Evolutionary conservation across 2,113 vertebrate species (phyloP).

Genomic region (Takifugu flavidus): DNA sequence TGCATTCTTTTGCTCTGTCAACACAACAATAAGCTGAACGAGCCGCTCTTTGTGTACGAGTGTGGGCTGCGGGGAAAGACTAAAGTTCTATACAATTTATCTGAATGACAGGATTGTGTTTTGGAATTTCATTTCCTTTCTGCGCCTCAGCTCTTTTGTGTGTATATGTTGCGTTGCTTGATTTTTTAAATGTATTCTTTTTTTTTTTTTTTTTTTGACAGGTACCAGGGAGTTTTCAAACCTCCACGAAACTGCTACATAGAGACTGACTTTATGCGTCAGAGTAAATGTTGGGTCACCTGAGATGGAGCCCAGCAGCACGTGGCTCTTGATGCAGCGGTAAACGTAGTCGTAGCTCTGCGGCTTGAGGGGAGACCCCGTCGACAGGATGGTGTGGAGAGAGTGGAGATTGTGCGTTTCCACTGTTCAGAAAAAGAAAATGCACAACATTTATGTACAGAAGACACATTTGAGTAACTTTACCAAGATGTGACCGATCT

Average conservation of each 20-base stretch:
- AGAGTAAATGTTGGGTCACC: slow-evolving; percentile 69
- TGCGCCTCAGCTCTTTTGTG: slow-evolving; percentile 30
- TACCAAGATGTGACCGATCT: no score
- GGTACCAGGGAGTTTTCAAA: neutral
- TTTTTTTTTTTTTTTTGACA: neutral
- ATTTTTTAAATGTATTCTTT: neutral
- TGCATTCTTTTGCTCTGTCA: slow-evolving; percentile 57
- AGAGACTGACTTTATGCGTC: neutral
- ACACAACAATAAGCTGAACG: slow-evolving; percentile 48
- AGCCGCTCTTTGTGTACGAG: slow-evolving; percentile 18
- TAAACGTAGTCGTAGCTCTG: slow-evolving; percentile 96
- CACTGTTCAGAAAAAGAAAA: slow-evolving; percentile 58
- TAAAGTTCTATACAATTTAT: slow-evolving; percentile 39
- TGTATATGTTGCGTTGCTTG: slow-evolving; percentile 11
- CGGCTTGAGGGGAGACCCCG: slow-evolving; percentile 89
- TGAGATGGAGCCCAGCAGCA: slow-evolving; percentile 94
- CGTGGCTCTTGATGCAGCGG: slow-evolving; percentile 82
- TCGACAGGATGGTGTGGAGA: slow-evolving; percentile 91
- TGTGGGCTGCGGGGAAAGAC: slow-evolving; percentile 32
- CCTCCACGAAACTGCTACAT: neutral
- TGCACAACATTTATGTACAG: neutral
- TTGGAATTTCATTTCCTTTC: slow-evolving; percentile 2
- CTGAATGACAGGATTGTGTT: neutral
- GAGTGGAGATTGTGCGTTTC: slow-evolving; percentile 91
- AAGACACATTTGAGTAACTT: neutral